Base-by-base conservation (phyloP, 1,140 invertebrate genomes). In the Drosophila rufa region DNA sequence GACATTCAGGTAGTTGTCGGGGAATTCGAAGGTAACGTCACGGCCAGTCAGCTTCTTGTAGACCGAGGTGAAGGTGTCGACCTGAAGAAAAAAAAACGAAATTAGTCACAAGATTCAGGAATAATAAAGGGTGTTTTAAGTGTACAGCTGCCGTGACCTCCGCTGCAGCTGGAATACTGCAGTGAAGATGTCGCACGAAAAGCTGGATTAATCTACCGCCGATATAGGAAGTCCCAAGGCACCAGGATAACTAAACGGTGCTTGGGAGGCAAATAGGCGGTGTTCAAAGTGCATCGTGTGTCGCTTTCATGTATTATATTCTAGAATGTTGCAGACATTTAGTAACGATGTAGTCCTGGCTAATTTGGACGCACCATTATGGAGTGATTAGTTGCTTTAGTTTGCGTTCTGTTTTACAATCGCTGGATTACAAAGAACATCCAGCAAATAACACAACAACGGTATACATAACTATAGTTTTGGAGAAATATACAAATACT, bases 1-100 rank as follows among this genome's bases (percentile, higher is more conserved):
- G 73, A 92, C 94, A 97, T 97, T 98, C 95, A 97, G 96, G 95
- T 97, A 98, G 90, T 98, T 97, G 95, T 99, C 99, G 69, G 98
- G 98, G 94, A 99, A 99, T 95, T 99, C 98, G 93, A 99, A 99
- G 70, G 96, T 98, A 56, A 99, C 99, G 95, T 99, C 98, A 92
- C 99, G 98, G 80, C 99, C 99, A 79, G 99, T 99, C 75, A 99
- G 94, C 93, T 99, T 99, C 94, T 99, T 99, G 95, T 99, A 99
- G 66, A 99, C 98, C 74, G 97, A 97, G 81, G 97, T 96, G 95
- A 99, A 99, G 51, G 99, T 99, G 87, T 99, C 99, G 83, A 99
- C 96, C 98, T 99, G 94, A 71, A 89, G 93, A 91, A 51, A 46
- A 56, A 9, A 38, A 36, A n/a, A n/a, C n/a, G n/a, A n/a, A n/a